Percentiles rank a stretch among this genome's conserved stretches.
Conservation (phyloP, 2,888 invertebrate genomes). For the Drosophila rubida region DNA sequence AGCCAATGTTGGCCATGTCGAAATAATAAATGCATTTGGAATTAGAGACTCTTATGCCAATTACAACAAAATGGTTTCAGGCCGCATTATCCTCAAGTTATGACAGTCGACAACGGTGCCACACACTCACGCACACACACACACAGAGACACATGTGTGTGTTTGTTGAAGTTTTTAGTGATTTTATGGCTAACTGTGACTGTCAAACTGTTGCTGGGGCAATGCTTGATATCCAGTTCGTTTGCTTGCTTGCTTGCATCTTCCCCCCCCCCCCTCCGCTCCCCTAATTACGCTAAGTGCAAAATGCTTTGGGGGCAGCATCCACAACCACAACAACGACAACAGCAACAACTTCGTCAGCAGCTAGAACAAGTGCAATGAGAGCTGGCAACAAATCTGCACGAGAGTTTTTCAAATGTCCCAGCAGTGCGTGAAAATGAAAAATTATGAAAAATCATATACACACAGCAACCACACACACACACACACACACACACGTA, state of each 20-base stretch:
- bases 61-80: slow-evolving; percentile 81
- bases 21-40: slow-evolving; percentile 77
- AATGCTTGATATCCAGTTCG: slow-evolving; percentile 44
- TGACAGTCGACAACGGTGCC: slow-evolving; percentile 67
- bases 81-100: slow-evolving; percentile 82
- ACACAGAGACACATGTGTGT: slow-evolving; percentile 13
- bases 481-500: slow-evolving; percentile 7
- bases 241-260: slow-evolving; percentile 30
- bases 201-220: slow-evolving; percentile 46
- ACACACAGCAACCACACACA: slow-evolving; percentile 15
- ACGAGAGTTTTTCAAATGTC: slow-evolving; percentile 70
- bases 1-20: slow-evolving; percentile 62
- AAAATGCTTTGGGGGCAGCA: slow-evolving; percentile 40
- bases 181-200: slow-evolving; percentile 25
- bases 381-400: slow-evolving; percentile 54
- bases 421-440: slow-evolving; percentile 79
- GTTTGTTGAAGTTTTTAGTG: slow-evolving; percentile 14
- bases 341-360: slow-evolving; percentile 7
- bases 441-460: slow-evolving; percentile 72
- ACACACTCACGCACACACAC: slow-evolving; percentile 8
- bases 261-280: no score
- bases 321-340: slow-evolving; percentile 3
- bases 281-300: slow-evolving; percentile 77
- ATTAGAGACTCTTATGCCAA: slow-evolving; percentile 77
- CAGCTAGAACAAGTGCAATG: slow-evolving; percentile 38